Conservation (phyloP, 1,140 invertebrate species). For the Battus philenor region DNA sequence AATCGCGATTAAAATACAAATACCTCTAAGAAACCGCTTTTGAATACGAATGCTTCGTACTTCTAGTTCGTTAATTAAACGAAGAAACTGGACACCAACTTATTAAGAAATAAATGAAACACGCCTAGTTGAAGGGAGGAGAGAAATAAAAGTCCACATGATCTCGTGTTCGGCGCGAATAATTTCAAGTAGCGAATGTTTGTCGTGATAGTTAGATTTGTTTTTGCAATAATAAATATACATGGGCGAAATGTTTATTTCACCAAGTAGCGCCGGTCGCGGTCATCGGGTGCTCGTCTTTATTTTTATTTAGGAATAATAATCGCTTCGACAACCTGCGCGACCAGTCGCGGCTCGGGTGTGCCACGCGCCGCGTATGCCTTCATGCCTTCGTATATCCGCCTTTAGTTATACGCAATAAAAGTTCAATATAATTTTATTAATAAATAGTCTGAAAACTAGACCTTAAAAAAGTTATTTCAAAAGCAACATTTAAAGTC, state of each 20-base stretch:
- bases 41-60: constrained; percentile 21
- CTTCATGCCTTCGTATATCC: too few relatives aligned
- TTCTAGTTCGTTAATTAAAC: constrained; percentile 41
- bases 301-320: constrained; percentile 40
- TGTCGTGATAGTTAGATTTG: constrained; percentile 30
- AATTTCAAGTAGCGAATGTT: constrained; percentile 19
- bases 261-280: constrained; percentile 16
- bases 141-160: constrained; percentile 18
- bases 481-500: too few relatives aligned
- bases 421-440: too few relatives aligned
- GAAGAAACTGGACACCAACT: constrained; percentile 37
- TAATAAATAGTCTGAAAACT: too few relatives aligned
- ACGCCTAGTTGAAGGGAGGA: constrained; percentile 36
- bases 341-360: constrained; percentile 26
- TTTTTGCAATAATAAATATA: constrained; percentile 15
- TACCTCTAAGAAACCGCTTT: constrained; percentile 38
- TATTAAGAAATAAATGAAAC: constrained; percentile 68
- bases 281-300: constrained; percentile 23
- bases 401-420: too few relatives aligned
- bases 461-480: too few relatives aligned
- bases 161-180: background rate
- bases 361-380: constrained; percentile 43
- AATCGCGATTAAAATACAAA: constrained; percentile 63
- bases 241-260: constrained; percentile 1
- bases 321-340: constrained; percentile 20